Evolutionary conservation across 2,888 invertebrate species (phyloP), one percentile per base, ranked within the genome.

Genomic region (Stictocephala bisonia): DNA sequence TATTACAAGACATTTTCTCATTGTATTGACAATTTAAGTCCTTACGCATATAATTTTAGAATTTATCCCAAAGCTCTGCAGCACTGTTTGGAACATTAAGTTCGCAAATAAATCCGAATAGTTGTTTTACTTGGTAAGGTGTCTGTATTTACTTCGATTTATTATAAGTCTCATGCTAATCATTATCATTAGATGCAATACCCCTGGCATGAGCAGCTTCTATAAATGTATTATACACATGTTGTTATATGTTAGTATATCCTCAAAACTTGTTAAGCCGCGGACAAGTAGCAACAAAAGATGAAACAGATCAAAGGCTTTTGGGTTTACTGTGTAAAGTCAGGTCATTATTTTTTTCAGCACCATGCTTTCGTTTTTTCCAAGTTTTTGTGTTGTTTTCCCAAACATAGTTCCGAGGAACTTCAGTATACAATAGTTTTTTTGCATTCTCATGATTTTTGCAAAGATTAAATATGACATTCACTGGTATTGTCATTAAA

Each of bases 311-410:
- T 53, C 44, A 18, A 18, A 18, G 69, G 50, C 31, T 69, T 31
- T 69, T 11, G 53, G 69, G 35, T 27, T 68, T 26, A 68, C 29
- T 18, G 68, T 50, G 24, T 68, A 68, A 11, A 68, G 6, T 29
- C 68, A 13, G n/a, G 24, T 68, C 6, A 31, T 31, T 2, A 68
- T 22, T 44, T n/a, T n/a, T n/a, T n/a, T n/a, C n/a, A n/a, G n/a
- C n/a, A 7, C 29, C 29, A 27, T 24, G 24, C n/a, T n/a, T n/a
- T n/a, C 41, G 27, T 24, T 51, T 27, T 2, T 15, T 40, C 69
- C 26, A 69, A 11, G 7, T 40, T 22, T 41, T 64, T 20, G 18
- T 22, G 11, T 22, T 64, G 2, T 64, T 15, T n/a, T 27, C 40
- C 64, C 64, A 64, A 40, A 40, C 13, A 20, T 64, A 64, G 15